A percentile compares a stretch with the other conserved stretches of the same genome.
These are phyloP conservation scores for Ceuthmochares aereus DNA, from an alignment of 2,113 vertebrate species.

Conservation along the genomic window DNA sequence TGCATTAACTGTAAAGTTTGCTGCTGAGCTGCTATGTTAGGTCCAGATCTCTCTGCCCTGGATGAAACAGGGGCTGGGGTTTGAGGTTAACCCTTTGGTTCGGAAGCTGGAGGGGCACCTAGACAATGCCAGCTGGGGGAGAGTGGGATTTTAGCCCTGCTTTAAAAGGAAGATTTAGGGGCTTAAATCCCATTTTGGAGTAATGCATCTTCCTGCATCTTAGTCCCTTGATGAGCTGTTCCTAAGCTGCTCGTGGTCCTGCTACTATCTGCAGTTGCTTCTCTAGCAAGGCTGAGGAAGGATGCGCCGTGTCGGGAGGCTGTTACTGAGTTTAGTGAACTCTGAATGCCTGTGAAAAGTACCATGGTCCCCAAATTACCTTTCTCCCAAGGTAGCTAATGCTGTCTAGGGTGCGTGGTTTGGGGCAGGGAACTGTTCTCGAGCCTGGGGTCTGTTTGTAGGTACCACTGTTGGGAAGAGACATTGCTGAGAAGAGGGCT, in stretches of 20 bases:
- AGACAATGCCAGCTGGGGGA: neutral
- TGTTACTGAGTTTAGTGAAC: neutral
- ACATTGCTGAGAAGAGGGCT: too few species aligned
- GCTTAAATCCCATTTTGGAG: neutral
- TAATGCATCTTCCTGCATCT: neutral
- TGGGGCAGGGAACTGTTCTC: neutral
- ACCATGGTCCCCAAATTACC: neutral
- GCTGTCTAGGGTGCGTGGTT: too few species aligned
- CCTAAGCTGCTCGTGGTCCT: neutral
- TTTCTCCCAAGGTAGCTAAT: neutral
- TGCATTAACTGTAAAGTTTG: neutral
- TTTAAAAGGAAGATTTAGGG: neutral
- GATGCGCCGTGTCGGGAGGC: neutral
- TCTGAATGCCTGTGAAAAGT: neutral
- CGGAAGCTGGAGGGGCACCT: neutral
- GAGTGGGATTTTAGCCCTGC: neutral
- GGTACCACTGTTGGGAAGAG: too few species aligned
- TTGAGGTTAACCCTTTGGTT: neutral
- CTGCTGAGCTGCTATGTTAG: neutral
- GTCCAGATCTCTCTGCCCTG: neutral
- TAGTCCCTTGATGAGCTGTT: neutral
- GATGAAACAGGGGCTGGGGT: neutral
- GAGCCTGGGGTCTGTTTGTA: too few species aligned
- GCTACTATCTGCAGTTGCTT: neutral
- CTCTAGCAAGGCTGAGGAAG: neutral